Conservation (phyloP, 2,888 invertebrate species). For the Dynastes maya region DNA sequence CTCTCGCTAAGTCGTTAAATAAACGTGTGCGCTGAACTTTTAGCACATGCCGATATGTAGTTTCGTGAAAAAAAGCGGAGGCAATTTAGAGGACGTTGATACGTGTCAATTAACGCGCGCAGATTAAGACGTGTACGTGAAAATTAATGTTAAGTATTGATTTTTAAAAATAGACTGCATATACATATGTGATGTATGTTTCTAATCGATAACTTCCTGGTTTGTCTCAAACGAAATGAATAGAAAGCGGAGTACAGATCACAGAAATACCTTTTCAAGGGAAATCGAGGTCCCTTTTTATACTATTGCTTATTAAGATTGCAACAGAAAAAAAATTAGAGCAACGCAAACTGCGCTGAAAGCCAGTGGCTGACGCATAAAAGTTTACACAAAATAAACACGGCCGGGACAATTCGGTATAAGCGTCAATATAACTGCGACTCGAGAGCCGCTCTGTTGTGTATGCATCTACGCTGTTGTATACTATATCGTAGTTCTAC, state of each 20-base stretch:
- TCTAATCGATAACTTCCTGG: neutral
- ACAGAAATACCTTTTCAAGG: neutral
- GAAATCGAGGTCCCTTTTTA: neutral
- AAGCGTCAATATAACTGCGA: too few species aligned
- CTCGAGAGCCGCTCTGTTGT: too few species aligned
- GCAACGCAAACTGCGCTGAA: too few species aligned
- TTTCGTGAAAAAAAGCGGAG: neutral
- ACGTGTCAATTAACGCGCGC: conserved; percentile 12
- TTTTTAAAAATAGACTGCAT: conserved; percentile 1
- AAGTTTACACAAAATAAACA: too few species aligned
- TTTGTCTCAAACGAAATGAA: neutral
- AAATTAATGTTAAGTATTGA: neutral
- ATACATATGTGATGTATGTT: neutral
- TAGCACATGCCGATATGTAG: neutral
- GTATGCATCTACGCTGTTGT: too few species aligned
- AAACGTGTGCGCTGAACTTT: neutral
- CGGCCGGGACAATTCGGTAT: too few species aligned
- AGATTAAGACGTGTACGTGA: neutral
- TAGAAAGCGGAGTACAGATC: too few species aligned
- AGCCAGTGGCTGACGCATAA: too few species aligned
- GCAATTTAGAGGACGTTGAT: conserved; percentile 13
- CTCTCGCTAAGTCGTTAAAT: neutral
- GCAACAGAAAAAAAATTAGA: too few species aligned
- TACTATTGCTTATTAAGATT: too few species aligned
- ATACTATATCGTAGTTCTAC: too few species aligned